These are phyloP conservation scores for Lepidothrix coronata DNA, from an alignment of 2,113 vertebrate species.

Conservation along the genomic window DNA sequence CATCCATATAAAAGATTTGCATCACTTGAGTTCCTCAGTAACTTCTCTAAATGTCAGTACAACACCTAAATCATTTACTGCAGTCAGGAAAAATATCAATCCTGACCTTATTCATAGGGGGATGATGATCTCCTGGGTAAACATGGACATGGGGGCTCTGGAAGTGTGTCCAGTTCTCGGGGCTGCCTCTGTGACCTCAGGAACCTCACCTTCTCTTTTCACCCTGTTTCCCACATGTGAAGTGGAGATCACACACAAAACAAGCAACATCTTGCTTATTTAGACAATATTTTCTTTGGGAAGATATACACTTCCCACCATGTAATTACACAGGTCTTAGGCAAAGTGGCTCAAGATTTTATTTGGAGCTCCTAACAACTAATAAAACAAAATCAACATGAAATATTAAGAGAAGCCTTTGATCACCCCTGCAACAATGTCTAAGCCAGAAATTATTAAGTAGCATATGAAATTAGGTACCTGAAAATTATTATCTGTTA, in stretches of 20 bases:
- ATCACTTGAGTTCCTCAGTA: not conserved
- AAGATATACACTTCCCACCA: not conserved
- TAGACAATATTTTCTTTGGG: not conserved
- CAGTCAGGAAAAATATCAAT: not conserved
- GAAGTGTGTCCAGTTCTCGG: not conserved
- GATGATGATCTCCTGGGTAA: not conserved
- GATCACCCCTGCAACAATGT: not conserved
- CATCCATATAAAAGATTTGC: not conserved
- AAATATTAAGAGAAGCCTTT: not conserved
- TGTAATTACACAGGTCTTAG: not conserved
- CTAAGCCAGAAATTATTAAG: not conserved
- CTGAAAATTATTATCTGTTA: not conserved
- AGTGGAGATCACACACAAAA: not conserved
- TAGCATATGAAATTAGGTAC: not conserved
- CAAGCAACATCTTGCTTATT: not conserved
- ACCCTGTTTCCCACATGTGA: accelerated
- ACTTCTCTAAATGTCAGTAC: not conserved
- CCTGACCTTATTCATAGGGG: not conserved
- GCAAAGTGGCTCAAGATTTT: not conserved
- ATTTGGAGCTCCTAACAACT: not conserved
- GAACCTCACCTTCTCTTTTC: not conserved
- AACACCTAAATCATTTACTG: not conserved
- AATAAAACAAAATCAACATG: not conserved
- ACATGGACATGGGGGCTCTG: not conserved
- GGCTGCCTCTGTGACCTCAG: not conserved